Evolutionary conservation across 2,797 vertebrate species (phyloP).

Genomic region (Bradypus variegatus): DNA sequence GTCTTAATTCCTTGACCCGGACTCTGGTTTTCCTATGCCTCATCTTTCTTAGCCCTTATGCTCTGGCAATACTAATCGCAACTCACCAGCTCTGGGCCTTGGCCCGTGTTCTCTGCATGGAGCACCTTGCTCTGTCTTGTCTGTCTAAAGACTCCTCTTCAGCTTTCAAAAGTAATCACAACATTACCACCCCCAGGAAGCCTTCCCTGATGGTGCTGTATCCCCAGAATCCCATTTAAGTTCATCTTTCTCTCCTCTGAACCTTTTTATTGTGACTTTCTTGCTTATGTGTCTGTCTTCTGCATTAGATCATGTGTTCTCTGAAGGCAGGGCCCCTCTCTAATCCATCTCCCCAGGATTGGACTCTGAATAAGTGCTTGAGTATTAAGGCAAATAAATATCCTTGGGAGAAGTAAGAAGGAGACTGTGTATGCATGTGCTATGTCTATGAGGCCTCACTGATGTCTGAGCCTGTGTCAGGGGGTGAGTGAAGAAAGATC

Average conservation of each 20-base stretch:
- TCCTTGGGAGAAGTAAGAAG: neutral
- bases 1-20: neutral
- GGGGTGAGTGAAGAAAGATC: neutral
- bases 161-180: neutral
- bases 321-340: neutral
- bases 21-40: neutral
- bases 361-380: neutral
- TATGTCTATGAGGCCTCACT: too few species aligned
- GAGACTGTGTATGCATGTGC: neutral
- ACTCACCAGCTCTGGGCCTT: neutral
- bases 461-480: neutral
- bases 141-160: neutral
- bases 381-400: neutral
- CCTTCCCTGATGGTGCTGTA: neutral
- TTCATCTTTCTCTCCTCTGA: neutral
- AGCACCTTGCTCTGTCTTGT: neutral
- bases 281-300: neutral
- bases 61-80: neutral
- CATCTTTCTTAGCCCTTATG: neutral
- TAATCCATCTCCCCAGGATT: neutral
- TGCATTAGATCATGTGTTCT: neutral
- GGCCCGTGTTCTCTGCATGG: rapidly evolving
- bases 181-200: neutral
- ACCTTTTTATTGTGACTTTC: neutral
- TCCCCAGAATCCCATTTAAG: neutral